Conservation (phyloP, 2,113 vertebrate species). For the Azemiops feae region DNA sequence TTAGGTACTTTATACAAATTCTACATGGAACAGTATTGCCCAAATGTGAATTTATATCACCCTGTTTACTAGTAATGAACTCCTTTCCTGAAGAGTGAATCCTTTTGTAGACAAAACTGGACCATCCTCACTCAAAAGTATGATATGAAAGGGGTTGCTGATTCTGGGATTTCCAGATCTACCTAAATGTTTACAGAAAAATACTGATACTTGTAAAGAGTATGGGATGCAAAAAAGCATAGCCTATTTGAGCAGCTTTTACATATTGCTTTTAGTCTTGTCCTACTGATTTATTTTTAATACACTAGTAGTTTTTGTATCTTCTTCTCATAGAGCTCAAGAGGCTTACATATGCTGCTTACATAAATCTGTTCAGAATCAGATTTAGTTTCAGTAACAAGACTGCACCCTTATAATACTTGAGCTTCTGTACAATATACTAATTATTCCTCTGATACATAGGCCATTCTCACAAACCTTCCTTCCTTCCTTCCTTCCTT, state of each 20-base stretch:
- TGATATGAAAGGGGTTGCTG: not conserved
- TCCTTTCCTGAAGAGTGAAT: not conserved
- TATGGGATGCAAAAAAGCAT: not conserved
- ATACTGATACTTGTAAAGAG: not conserved
- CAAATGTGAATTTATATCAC: not conserved
- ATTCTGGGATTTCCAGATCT: not conserved
- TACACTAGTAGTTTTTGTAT: not conserved
- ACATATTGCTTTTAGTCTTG: not conserved
- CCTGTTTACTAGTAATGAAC: not conserved
- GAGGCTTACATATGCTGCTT: not conserved
- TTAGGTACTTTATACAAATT: not conserved
- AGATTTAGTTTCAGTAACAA: no score
- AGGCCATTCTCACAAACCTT: not conserved
- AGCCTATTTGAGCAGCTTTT: not conserved
- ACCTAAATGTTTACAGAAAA: not conserved
- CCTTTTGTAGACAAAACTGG: not conserved
- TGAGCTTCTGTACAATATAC: not conserved
- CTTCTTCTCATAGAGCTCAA: not conserved
- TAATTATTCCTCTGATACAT: not conserved
- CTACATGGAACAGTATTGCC: not conserved
- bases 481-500: not conserved
- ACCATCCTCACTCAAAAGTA: not conserved
- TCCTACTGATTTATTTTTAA: not conserved
- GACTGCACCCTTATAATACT: no score
- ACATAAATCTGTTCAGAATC: not conserved